phyloP scores from a whole-genome alignment of 1,140 invertebrate genomes.

The Choristoneura fumiferana region DNA sequence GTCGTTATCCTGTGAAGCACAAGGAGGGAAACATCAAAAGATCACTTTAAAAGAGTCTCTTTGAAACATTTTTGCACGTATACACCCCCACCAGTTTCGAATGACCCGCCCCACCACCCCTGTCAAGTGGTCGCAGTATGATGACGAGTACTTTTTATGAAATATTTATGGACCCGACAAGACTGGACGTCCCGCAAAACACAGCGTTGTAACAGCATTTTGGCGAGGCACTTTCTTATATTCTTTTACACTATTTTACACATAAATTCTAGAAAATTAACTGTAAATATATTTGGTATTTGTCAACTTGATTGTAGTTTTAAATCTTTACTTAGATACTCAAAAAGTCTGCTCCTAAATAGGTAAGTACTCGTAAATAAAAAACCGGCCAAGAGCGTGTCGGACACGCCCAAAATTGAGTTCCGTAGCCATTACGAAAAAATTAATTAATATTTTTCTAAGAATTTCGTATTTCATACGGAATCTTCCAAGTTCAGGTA shows the following conservation, averaged over 20 bases:
- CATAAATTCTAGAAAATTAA: background rate
- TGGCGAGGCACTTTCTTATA: background rate
- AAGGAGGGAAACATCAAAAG: constrained; percentile 24
- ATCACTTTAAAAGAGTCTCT: constrained; percentile 24
- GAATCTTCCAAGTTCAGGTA: too few species aligned
- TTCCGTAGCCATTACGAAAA: too few species aligned
- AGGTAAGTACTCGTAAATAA: too few species aligned
- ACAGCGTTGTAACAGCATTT: constrained; percentile 5
- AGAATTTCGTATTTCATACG: too few species aligned
- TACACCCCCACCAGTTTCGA: background rate
- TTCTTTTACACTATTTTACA: background rate
- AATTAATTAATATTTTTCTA: too few species aligned
- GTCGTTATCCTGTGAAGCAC: constrained; percentile 14
- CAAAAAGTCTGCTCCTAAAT: too few species aligned
- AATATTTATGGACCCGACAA: constrained; percentile 4
- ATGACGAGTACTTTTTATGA: background rate
- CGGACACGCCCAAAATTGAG: too few species aligned
- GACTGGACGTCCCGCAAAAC: background rate
- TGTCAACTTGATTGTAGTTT: background rate
- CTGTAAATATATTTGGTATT: background rate
- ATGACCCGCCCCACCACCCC: background rate
- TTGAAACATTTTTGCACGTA: constrained; percentile 20
- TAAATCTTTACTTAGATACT: too few species aligned
- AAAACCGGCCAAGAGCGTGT: too few species aligned
- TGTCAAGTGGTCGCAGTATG: background rate